Evolutionary conservation across 2,888 invertebrate species (phyloP), one percentile per base, ranked within the genome.

Genomic region (Dicyrtoma fusca): DNA sequence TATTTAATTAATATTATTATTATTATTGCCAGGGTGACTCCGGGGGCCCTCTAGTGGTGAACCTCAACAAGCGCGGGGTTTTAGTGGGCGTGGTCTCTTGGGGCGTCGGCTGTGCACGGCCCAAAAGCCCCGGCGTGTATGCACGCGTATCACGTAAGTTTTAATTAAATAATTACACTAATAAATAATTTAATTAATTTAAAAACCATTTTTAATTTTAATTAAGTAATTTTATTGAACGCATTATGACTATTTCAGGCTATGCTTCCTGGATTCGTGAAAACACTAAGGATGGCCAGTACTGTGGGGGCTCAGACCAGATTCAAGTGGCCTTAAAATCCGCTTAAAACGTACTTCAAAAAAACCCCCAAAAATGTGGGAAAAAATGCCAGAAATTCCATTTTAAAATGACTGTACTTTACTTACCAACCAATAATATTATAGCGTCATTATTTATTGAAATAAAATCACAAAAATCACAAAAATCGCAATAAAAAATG

Each of bases 51-150:
- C 59, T 77, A 2, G 69, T 75, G 4, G 25, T 77, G 14, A 66
- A 72, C 14, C 55, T 61, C 14, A 69, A 21, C 10, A 69, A 42
- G 42, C 71, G 69, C 21, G 68, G 75, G 45, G 71, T 73, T 25
- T 55, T 76, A 8, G 73, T 77, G 0, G 77, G 77, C 0, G 69
- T 77, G 1, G 76, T 76, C 26, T 73, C 73, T 14, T 77, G 77
- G 77, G 69, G 76, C 14, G 66, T 65, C 23, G 70, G 74, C 1
- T 74, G 74, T 45, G 74, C 74, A 1, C 34, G 49, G 23, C 47
- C 70, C 14, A 42, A 23, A 23, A 71, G 75, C 68, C 57, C 76
- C 69, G 77, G 77, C 26, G 77, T 77, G 4, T 77, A 76, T 26
- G 62, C 74, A 3, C 44, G 74, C 62, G 65, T 75, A 26, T 57